Conservation (phyloP, 2,113 vertebrate genomes). For the Psettodes erumei region DNA sequence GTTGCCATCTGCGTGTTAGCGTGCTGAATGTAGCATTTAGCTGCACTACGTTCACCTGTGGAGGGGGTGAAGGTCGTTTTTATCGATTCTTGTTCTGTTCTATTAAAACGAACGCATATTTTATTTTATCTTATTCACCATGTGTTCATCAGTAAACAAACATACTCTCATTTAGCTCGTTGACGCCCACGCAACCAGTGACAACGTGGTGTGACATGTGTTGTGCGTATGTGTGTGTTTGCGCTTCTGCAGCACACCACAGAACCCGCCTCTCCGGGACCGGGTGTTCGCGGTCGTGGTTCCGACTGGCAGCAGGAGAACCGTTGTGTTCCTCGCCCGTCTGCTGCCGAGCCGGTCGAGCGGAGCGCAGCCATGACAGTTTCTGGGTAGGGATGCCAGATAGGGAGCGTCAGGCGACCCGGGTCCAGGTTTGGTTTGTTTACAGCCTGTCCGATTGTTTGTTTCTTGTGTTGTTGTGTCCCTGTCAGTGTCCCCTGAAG, state of each 20-base stretch:
- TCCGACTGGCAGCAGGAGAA: conserved; percentile 19
- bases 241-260: neutral
- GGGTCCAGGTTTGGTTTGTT: too few relatives aligned
- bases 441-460: too few relatives aligned
- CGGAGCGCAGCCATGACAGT: neutral
- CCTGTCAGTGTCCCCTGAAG: too few relatives aligned
- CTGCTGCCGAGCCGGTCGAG: too few relatives aligned
- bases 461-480: too few relatives aligned
- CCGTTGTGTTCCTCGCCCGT: conserved; percentile 23
- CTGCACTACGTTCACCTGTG: neutral
- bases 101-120: too few relatives aligned
- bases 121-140: too few relatives aligned
- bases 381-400: too few relatives aligned
- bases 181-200: conserved; percentile 6
- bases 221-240: neutral
- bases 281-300: neutral
- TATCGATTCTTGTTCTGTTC: too few relatives aligned
- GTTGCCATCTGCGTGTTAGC: too few relatives aligned
- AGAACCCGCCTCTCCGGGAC: neutral
- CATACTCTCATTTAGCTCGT: neutral
- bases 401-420: too few relatives aligned
- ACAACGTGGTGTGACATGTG: conserved; percentile 9
- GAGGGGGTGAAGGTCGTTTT: too few relatives aligned
- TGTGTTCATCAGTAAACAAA: conserved; percentile 2
- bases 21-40: neutral